Conservation (phyloP, 1,140 invertebrate genomes). For the Whitmania pigra region DNA sequence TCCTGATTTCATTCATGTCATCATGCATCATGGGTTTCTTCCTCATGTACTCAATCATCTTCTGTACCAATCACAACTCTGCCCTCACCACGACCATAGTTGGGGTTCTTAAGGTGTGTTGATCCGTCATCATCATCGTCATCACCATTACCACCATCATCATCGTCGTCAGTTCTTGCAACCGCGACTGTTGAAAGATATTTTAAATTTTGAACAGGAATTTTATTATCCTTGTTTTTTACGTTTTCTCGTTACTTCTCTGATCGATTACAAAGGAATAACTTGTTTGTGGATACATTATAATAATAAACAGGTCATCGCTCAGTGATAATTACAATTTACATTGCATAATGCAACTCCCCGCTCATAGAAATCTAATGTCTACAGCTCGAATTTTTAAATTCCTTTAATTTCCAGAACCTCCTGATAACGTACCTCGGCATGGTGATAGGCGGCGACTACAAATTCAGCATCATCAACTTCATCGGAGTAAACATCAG, state of each 20-base stretch:
- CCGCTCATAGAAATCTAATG: too few relatives aligned
- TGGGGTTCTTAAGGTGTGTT: constrained; percentile 51
- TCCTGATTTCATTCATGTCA: constrained; percentile 68
- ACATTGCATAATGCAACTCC: too few relatives aligned
- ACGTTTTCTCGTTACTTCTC: too few relatives aligned
- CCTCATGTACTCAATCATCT: constrained; percentile 80
- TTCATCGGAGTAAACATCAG: constrained; percentile 83
- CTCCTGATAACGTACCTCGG: constrained; percentile 54
- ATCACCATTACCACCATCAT: too few relatives aligned
- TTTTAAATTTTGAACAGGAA: too few relatives aligned
- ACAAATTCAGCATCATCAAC: constrained; percentile 80
- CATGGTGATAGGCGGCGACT: constrained; percentile 94
- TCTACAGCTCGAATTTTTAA: too few relatives aligned
- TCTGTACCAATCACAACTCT: constrained; percentile 91
- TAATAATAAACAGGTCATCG: too few relatives aligned
- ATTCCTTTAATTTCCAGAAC: constrained; percentile 42
- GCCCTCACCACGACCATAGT: constrained; percentile 96
- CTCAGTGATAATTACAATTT: too few relatives aligned
- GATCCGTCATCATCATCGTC: too few relatives aligned
- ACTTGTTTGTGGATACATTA: too few relatives aligned
- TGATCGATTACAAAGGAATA: too few relatives aligned
- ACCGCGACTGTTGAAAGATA: not conserved
- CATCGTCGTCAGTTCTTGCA: not conserved
- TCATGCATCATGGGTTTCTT: constrained; percentile 95
- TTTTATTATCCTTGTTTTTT: too few relatives aligned